phyloP scores from a whole-genome alignment of 1,140 invertebrate species.

The Berghia stephanieae region DNA sequence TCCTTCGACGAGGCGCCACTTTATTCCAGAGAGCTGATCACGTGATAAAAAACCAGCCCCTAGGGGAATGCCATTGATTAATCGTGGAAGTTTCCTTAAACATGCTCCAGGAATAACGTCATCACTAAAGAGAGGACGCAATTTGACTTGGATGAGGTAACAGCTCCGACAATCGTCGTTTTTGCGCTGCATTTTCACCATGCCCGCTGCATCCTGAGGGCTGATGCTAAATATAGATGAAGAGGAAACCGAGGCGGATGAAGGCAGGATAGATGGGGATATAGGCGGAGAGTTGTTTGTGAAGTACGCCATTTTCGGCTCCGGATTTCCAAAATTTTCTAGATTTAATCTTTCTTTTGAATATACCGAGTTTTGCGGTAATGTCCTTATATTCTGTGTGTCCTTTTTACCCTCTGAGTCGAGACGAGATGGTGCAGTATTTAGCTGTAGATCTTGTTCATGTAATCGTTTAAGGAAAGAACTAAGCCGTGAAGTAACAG shows the following conservation, averaged over 20 bases:
- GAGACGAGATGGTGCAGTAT: too few species aligned
- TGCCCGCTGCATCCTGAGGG: slow-evolving; percentile 38
- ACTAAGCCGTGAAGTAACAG: too few species aligned
- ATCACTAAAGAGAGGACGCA: slow-evolving; percentile 49
- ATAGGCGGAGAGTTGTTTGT: neutral
- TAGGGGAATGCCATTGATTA: slow-evolving; percentile 57
- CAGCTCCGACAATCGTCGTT: slow-evolving; percentile 46
- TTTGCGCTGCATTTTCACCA: slow-evolving; percentile 42
- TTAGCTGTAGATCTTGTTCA: too few species aligned
- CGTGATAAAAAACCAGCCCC: slow-evolving; percentile 49
- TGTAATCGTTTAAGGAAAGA: too few species aligned
- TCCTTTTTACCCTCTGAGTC: too few species aligned
- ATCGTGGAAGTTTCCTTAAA: slow-evolving; percentile 49
- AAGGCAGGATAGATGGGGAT: neutral
- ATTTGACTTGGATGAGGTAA: slow-evolving; percentile 50
- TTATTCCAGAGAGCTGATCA: slow-evolving; percentile 43
- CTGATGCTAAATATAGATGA: slow-evolving; percentile 52
- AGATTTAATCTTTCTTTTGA: too few species aligned
- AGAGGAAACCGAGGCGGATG: slow-evolving; percentile 6
- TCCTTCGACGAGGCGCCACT: slow-evolving; percentile 55
- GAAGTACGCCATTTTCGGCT: too few species aligned
- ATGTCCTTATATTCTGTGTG: too few species aligned
- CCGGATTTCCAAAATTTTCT: too few species aligned
- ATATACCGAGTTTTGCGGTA: too few species aligned
- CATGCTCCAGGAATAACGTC: slow-evolving; percentile 44